phyloP scores from a whole-genome alignment of 2,113 vertebrate species.

The Misgurnus mizolepis region DNA sequence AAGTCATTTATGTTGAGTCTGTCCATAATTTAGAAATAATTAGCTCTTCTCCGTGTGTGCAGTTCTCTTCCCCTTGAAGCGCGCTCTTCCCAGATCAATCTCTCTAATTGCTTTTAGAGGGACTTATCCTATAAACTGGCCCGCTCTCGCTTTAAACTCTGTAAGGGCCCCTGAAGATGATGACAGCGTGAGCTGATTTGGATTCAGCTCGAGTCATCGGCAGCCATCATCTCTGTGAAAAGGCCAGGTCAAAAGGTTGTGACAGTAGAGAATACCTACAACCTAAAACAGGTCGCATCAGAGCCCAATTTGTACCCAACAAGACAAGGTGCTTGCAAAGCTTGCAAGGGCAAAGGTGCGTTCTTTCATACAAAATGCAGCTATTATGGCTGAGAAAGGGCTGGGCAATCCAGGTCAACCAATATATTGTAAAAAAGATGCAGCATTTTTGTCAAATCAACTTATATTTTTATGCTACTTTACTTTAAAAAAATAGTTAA shows the following conservation, averaged over 20 bases:
- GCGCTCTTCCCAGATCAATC: slow-evolving; percentile 30
- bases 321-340: slow-evolving; percentile 31
- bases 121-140: slow-evolving; percentile 12
- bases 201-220: not conserved
- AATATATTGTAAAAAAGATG: not conserved
- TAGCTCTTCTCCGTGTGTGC: slow-evolving; percentile 16
- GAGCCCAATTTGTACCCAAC: slow-evolving; percentile 33
- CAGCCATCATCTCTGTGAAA: slow-evolving; percentile 9
- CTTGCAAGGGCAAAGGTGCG: slow-evolving; percentile 34
- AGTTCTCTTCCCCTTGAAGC: slow-evolving; percentile 7
- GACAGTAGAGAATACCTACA: slow-evolving; percentile 29
- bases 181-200: not conserved
- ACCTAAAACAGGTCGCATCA: slow-evolving; percentile 31
- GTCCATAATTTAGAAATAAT: slow-evolving; percentile 45
- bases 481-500: too few species aligned
- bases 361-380: slow-evolving; percentile 5
- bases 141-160: slow-evolving; percentile 16
- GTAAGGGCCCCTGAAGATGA: slow-evolving; percentile 3
- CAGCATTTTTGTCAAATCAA: too few species aligned
- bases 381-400: slow-evolving; percentile 6
- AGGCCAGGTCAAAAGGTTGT: slow-evolving; percentile 34
- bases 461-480: too few species aligned
- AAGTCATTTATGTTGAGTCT: slow-evolving; percentile 15
- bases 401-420: not conserved
- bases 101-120: slow-evolving; percentile 33